Percentiles rank a stretch among this genome's conserved stretches.
phyloP scores from a whole-genome alignment of 1,140 invertebrate species.

The Harlomillsia oculata region DNA sequence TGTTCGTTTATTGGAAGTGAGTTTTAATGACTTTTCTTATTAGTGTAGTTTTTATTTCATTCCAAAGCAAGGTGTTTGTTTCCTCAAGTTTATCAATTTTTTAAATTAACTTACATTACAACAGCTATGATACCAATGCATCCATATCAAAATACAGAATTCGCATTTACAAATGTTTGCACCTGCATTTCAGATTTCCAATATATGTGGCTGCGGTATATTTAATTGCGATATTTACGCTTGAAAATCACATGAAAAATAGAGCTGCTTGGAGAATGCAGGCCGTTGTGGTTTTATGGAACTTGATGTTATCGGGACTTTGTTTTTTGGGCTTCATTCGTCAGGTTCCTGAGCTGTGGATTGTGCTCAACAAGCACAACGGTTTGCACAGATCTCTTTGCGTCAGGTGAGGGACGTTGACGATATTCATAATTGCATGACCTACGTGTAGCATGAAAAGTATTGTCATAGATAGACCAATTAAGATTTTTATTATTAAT shows the following conservation, averaged over 20 bases:
- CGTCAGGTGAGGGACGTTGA: constrained; percentile 3
- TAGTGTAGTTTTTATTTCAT: no score
- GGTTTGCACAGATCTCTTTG: constrained; percentile 22
- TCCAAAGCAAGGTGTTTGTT: no score
- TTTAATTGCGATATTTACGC: constrained; percentile 4
- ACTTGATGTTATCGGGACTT: not conserved
- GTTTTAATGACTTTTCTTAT: no score
- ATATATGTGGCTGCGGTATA: constrained; percentile 10
- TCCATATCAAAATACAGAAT: no score
- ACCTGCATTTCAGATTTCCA: constrained; percentile 9
- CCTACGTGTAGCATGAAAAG: not conserved
- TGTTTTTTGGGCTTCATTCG: constrained; percentile 16
- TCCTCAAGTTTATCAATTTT: no score
- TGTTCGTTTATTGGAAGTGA: constrained; percentile 14
- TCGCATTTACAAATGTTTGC: no score
- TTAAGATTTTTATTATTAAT: not conserved
- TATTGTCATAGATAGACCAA: not conserved
- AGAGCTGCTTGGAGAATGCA: not conserved
- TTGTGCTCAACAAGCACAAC: not conserved
- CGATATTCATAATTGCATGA: not conserved
- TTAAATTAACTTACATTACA: no score
- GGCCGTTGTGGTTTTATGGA: not conserved
- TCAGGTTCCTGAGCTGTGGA: constrained; percentile 3
- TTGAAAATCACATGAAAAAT: constrained; percentile 14
- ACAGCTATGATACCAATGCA: no score